Evolutionary conservation across 1,140 invertebrate species (phyloP).

Genomic region (Pogonomyrmex barbatus): DNA sequence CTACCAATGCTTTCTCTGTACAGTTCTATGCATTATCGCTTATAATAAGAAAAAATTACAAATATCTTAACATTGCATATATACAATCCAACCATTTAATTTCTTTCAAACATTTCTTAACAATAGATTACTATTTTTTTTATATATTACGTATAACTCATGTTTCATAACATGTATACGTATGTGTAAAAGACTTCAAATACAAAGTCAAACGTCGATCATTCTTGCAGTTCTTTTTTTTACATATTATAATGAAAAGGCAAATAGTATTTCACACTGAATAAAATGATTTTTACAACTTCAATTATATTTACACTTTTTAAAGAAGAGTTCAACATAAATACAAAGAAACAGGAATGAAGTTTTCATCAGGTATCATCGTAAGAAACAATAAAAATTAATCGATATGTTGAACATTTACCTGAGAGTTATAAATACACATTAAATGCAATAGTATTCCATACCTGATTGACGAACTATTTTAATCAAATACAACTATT

Average conservation of each 20-base stretch:
- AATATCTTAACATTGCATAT: conserved; percentile 27
- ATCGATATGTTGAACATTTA: conserved; percentile 41
- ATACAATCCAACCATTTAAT: conserved; percentile 57
- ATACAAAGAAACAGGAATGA: conserved; percentile 34
- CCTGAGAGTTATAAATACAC: conserved; percentile 37
- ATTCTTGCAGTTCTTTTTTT: conserved; percentile 20
- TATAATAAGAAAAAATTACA: conserved; percentile 17
- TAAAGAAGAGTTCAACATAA: conserved; percentile 15
- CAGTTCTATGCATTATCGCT: conserved; percentile 13
- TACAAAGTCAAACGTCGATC: conserved; percentile 26
- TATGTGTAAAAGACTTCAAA: conserved; percentile 26
- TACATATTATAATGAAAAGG: conserved; percentile 31
- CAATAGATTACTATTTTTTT: conserved; percentile 39
- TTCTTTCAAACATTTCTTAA: conserved; percentile 62
- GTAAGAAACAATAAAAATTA: conserved; percentile 34
- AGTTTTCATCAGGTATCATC: background rate
- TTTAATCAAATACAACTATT: background rate
- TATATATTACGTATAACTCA: conserved; percentile 47
- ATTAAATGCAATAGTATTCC: conserved; percentile 24
- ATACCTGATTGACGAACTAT: conserved; percentile 8
- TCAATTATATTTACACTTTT: conserved; percentile 65
- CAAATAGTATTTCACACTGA: conserved; percentile 38
- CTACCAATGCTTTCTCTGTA: conserved; percentile 12
- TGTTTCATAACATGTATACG: conserved; percentile 34
- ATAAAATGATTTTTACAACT: conserved; percentile 35